Conservation (phyloP, 2,113 vertebrate species). For the Smithornis capensis region DNA sequence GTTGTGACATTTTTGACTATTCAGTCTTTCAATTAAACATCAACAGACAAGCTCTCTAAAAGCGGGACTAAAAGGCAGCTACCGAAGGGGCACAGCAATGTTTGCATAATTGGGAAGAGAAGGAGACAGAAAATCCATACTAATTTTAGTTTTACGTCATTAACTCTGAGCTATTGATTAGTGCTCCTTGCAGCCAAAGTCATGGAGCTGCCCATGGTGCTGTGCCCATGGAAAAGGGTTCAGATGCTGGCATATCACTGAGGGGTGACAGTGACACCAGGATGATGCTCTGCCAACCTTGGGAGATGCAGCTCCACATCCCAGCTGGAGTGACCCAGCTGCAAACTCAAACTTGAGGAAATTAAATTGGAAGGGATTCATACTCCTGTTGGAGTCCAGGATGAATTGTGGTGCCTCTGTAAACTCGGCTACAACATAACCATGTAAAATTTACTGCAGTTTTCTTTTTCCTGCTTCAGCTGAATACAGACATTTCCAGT, state of each 20-base stretch:
- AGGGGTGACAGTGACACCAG: constrained; percentile 24
- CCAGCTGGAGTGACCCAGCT: constrained; percentile 56
- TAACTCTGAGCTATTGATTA: constrained; percentile 75
- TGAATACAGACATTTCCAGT: not conserved
- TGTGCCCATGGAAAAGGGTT: constrained; percentile 46
- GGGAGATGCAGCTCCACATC: constrained; percentile 39
- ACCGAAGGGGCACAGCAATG: constrained; percentile 41
- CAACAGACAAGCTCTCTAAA: not conserved
- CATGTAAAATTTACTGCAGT: constrained; percentile 25
- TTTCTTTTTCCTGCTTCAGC: not conserved
- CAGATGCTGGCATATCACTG: constrained; percentile 2
- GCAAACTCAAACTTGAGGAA: constrained; percentile 59
- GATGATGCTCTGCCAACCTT: constrained; percentile 10
- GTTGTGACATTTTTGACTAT: constrained; percentile 37
- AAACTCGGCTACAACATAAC: constrained; percentile 43
- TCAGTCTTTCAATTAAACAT: constrained; percentile 59
- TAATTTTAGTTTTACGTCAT: constrained; percentile 78
- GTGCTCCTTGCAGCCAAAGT: constrained; percentile 51
- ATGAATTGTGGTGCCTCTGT: constrained; percentile 37
- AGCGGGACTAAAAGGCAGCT: constrained; percentile 28
- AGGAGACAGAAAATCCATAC: constrained; percentile 83
- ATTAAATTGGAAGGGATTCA: constrained; percentile 67
- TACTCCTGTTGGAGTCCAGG: constrained; percentile 16
- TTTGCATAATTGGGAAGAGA: constrained; percentile 78
- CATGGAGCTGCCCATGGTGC: constrained; percentile 60